These are phyloP conservation scores for Streptopelia turtur DNA, from an alignment of 2,797 vertebrate species.

Conservation along the genomic window DNA sequence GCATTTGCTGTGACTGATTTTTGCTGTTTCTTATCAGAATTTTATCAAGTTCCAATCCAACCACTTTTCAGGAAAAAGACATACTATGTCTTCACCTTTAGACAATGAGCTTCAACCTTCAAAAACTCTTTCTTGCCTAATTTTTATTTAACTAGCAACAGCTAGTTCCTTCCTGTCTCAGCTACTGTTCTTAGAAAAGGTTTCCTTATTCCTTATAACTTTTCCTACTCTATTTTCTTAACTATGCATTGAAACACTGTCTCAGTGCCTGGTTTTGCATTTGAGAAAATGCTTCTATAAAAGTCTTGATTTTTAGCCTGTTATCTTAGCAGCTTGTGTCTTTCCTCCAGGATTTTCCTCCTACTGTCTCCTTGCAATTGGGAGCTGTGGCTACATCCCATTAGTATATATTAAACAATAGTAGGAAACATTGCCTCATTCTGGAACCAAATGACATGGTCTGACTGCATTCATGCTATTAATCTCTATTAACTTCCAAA, in stretches of 20 bases:
- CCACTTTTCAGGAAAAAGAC: background rate
- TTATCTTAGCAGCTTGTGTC: background rate
- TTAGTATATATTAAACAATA: background rate
- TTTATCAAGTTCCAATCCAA: background rate
- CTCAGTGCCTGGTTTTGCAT: background rate
- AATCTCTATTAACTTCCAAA: background rate
- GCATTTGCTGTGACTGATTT: background rate
- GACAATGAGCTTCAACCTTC: background rate
- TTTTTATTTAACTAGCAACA: background rate
- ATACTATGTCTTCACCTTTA: background rate
- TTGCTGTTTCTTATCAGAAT: background rate
- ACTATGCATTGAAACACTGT: background rate
- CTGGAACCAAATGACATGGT: background rate
- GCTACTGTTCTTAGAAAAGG: background rate
- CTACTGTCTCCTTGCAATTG: background rate
- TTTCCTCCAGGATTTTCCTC: slow-evolving; percentile 38
- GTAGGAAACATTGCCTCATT: slow-evolving; percentile 4
- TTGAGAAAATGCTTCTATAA: background rate
- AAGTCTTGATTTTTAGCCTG: background rate
- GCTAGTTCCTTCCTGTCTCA: background rate
- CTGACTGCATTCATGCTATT: background rate
- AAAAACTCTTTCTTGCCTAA: background rate
- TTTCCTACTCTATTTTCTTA: background rate
- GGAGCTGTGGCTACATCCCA: background rate
- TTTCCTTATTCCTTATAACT: background rate